phyloP scores from a whole-genome alignment of 2,888 invertebrate genomes.

The Nysson spinosus region DNA sequence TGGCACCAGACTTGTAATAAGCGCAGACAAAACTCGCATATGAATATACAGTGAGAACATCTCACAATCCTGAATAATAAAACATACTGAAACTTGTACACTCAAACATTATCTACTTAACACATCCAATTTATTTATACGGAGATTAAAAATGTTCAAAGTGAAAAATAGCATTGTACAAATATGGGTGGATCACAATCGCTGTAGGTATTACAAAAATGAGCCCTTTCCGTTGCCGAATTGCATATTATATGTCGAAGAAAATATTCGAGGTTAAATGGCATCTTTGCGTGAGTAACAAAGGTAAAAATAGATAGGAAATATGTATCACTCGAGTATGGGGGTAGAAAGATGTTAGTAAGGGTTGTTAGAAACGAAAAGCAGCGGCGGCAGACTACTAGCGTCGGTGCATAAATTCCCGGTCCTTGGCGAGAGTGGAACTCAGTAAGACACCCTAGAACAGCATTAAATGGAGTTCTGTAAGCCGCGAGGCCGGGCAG shows the following conservation, averaged over 20 bases:
- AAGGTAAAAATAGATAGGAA: conserved; percentile 67
- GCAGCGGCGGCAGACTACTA: conserved; percentile 22
- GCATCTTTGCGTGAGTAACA: too few relatives aligned
- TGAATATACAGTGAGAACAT: conserved; percentile 11
- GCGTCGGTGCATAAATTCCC: conserved; percentile 66
- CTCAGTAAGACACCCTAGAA: conserved; percentile 54
- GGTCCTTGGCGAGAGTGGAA: conserved; percentile 46
- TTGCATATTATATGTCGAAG: too few relatives aligned
- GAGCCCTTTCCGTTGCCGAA: too few relatives aligned
- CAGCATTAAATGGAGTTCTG: conserved; percentile 63
- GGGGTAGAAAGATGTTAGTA: conserved; percentile 55
- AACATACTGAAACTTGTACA: background rate
- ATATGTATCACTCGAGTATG: conserved; percentile 71
- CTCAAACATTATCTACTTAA: background rate
- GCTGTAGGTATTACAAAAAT: too few relatives aligned
- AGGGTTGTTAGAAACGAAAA: conserved; percentile 40
- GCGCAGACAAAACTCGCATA: conserved; percentile 25
- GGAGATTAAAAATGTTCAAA: too few relatives aligned
- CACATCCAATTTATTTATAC: too few relatives aligned
- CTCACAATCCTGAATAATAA: conserved; percentile 6
- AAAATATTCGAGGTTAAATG: too few relatives aligned
- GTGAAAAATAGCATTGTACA: too few relatives aligned
- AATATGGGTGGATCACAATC: too few relatives aligned
- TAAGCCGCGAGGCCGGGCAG: conserved; percentile 56
- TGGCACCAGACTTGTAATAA: conserved; percentile 39